Evolutionary conservation across 2,888 invertebrate genomes (phyloP), one percentile per base, ranked within the genome.

Genomic region (Drosophila vallismaia): DNA sequence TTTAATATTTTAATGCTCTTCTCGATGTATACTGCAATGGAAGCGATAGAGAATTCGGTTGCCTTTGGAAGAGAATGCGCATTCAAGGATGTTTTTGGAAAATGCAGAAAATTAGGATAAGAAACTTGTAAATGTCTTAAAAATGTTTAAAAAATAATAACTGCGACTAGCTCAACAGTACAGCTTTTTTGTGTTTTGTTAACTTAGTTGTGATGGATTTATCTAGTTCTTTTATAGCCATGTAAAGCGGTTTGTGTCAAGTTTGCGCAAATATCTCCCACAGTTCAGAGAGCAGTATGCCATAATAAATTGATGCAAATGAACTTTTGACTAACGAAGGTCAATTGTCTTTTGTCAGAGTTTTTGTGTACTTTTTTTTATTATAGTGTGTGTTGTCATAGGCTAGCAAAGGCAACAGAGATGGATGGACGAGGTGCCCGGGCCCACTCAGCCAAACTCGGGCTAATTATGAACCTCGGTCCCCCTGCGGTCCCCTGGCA

Each of bases 291-390:
- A 48, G 49, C 48, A 48, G 64, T 59, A 62, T 72, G 53, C 62
- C 67, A 80, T 57, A 55, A 79, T 59, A 53, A 79, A 75, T 75
- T 64, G 81, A 76, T 56, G 79, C 53, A 81, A 60, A 71, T 81
- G 81, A 81, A 81, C 85, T 85, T 85, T 85, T 42, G 31, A 74
- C 74, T 74, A 74, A 72, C 73, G 87, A 86, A 81, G 86, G 81
- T 85, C 77, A 81, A 74, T 72, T 79, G 80, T 40, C 71, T 68
- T 79, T 55, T 59, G 79, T 66, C 72, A 56, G 74, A 69, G 67
- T 66, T 55, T 62, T 38, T 31, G 45, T 51, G 10, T 26, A 52
- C 31, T 28, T 62, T 38, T 28, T 38, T 24, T 42, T 33, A 53
- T 54, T 54, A 28, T 51, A 56, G 40, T 66, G 31, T 71, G 53